Evolutionary conservation across 2,113 vertebrate species (phyloP).

Genomic region (Puntigrus tetrazona): DNA sequence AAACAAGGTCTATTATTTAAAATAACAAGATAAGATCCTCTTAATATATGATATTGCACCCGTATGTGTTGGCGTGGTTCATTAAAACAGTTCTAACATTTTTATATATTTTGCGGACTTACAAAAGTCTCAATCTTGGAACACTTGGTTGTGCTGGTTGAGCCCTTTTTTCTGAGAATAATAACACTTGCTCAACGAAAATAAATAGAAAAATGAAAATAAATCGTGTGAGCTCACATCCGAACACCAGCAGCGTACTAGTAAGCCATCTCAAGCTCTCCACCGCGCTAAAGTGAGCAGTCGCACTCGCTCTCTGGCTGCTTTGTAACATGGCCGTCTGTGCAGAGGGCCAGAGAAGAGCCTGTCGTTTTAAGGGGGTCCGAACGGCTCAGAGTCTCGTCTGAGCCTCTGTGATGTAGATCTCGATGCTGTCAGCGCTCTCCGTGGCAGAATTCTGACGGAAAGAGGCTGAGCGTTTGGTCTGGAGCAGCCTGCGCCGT

Average conservation of each 20-base stretch:
- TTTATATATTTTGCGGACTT: conserved; percentile 17
- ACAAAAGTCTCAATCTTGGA: conserved; percentile 34
- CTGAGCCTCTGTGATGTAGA: conserved; percentile 99
- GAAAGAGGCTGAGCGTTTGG: conserved; percentile 93
- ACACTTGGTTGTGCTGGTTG: conserved; percentile 71
- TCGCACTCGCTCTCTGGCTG: not conserved
- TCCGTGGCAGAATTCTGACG: conserved; percentile 98
- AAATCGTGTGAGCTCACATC: conserved; percentile 46
- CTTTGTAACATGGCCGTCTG: not conserved
- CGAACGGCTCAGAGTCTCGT: conserved; percentile 88
- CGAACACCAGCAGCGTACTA: conserved; percentile 26
- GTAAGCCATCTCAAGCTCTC: not conserved
- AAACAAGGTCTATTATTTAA: conserved; percentile 50
- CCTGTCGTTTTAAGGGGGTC: not conserved
- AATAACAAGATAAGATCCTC: conserved; percentile 48
- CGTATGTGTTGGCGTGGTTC: conserved; percentile 49
- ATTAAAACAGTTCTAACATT: conserved; percentile 49
- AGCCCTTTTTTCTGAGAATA: conserved; percentile 70
- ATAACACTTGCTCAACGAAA: conserved; percentile 64
- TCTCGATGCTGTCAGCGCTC: conserved; percentile 99
- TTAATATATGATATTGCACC: conserved; percentile 53
- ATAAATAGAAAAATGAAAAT: not conserved
- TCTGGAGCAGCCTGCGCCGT: conserved; percentile 90
- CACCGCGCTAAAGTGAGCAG: not conserved
- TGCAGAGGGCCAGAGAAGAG: conserved; percentile 20